These are phyloP conservation scores for Aelia acuminata DNA, from an alignment of 2,888 invertebrate genomes.

Conservation along the genomic window DNA sequence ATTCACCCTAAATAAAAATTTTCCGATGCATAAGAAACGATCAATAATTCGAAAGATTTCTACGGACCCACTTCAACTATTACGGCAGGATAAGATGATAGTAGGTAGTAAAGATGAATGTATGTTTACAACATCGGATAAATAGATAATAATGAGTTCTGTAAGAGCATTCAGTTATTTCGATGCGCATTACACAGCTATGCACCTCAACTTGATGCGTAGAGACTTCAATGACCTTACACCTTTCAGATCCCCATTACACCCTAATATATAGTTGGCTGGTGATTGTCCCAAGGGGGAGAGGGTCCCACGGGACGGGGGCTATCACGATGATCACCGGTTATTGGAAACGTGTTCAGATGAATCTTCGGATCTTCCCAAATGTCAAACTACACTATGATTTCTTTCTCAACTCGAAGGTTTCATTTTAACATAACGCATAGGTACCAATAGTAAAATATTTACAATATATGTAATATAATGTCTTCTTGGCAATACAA, in stretches of 20 bases:
- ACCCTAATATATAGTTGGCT: not conserved
- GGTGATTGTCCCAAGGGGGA: not conserved
- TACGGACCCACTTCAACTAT: no score
- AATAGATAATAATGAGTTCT: no score
- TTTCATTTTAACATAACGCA: not conserved
- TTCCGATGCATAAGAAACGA: no score
- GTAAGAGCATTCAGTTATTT: no score
- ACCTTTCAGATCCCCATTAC: not conserved
- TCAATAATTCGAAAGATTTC: no score
- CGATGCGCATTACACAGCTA: no score
- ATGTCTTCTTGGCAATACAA: no score
- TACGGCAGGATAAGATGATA: no score
- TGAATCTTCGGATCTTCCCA: not conserved
- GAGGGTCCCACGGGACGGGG: not conserved
- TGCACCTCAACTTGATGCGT: not conserved
- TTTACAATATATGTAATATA: no score
- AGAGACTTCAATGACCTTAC: not conserved
- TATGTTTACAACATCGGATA: no score
- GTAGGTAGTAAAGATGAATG: no score
- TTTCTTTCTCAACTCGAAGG: not conserved
- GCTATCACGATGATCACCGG: not conserved
- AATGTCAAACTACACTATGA: not conserved
- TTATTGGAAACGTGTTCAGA: not conserved
- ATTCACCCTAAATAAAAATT: no score
- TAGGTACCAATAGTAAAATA: not conserved